These are phyloP conservation scores for Napeogenes sylphis DNA, from an alignment of 2,888 invertebrate species.

Conservation along the genomic window DNA sequence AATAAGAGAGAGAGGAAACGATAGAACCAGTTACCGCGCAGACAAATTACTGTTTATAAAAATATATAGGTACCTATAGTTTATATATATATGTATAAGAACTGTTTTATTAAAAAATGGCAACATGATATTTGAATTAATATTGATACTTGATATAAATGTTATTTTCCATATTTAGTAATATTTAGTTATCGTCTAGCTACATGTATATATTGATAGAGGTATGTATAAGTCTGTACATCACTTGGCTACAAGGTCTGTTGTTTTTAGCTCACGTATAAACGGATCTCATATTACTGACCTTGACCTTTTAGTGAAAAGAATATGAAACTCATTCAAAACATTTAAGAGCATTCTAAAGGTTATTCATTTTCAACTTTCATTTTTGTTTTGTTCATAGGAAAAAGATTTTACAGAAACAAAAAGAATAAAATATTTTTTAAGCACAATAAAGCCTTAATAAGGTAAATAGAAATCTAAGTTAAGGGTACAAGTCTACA, in stretches of 20 bases:
- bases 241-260: too few relatives aligned
- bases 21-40: background rate
- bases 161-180: too few relatives aligned
- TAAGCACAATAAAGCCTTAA: background rate
- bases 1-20: background rate
- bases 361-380: background rate
- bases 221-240: too few relatives aligned
- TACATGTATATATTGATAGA: too few relatives aligned
- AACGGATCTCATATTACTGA: background rate
- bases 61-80: too few relatives aligned
- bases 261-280: background rate
- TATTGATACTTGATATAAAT: too few relatives aligned
- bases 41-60: background rate
- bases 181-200: too few relatives aligned
- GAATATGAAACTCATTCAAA: slow-evolving; percentile 1
- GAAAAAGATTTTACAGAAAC: background rate
- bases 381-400: background rate
- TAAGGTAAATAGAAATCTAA: background rate
- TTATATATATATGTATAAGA: too few relatives aligned
- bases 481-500: background rate
- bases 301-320: slow-evolving; percentile 3
- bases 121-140: too few relatives aligned
- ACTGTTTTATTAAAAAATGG: too few relatives aligned
- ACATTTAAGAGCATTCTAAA: background rate
- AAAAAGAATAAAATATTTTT: background rate